Percentiles rank a stretch among this genome's conserved stretches.
Evolutionary conservation across 2,113 vertebrate genomes (phyloP).

Genomic region (Phycodurus eques): DNA sequence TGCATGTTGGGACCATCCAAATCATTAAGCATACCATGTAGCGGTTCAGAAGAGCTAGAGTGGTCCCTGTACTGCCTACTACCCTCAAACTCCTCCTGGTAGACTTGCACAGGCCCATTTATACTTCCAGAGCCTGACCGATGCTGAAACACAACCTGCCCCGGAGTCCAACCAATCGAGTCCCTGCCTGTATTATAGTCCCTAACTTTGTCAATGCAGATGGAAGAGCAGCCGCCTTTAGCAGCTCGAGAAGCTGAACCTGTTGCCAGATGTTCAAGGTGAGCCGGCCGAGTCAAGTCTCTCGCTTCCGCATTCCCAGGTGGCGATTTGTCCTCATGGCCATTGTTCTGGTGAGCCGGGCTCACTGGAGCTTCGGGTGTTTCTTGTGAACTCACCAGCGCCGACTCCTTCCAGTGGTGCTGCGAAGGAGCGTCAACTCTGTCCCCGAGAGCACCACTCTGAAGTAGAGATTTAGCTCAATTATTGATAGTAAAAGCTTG

Average conservation of each 20-base stretch:
- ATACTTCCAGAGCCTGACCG: conserved; percentile 21
- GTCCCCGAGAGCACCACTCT: conserved; percentile 70
- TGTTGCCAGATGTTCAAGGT: conserved; percentile 84
- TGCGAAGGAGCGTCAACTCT: conserved; percentile 62
- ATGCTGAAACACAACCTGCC: conserved; percentile 66
- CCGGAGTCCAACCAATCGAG: conserved; percentile 74
- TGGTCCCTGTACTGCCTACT: conserved; percentile 72
- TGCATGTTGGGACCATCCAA: conserved; percentile 72
- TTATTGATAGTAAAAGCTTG: conserved; percentile 5
- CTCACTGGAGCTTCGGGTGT: conserved; percentile 69
- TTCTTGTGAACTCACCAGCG: conserved; percentile 66
- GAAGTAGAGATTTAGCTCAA: neutral
- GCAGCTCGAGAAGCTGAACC: conserved; percentile 89
- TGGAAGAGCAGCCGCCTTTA: conserved; percentile 81
- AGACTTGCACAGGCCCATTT: conserved; percentile 57
- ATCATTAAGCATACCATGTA: conserved; percentile 66
- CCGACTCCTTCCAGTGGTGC: conserved; percentile 75
- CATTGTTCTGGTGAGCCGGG: conserved; percentile 76
- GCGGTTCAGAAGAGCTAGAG: conserved; percentile 67
- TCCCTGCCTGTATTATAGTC: conserved; percentile 80
- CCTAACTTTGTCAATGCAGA: conserved; percentile 85
- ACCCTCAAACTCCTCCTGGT: conserved; percentile 69
- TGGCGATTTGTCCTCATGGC: conserved; percentile 60
- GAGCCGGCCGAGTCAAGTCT: conserved; percentile 70
- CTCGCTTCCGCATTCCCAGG: conserved; percentile 59